Evolutionary conservation across 2,888 invertebrate species (phyloP).

Genomic region (Callosobruchus maculatus): DNA sequence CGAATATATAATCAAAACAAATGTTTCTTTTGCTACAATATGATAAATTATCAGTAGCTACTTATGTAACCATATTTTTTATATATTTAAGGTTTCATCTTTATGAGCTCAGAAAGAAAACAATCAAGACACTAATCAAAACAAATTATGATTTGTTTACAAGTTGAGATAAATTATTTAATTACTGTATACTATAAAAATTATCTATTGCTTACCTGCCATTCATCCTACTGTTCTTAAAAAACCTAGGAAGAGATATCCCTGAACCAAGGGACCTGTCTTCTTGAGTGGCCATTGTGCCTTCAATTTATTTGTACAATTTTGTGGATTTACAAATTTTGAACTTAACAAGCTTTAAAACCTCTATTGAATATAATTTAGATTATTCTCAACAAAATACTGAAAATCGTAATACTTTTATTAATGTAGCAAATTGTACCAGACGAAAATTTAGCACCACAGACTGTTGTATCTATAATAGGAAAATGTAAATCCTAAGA

Average conservation of each 20-base stretch:
- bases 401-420: conserved; percentile 2
- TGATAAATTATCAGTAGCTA: too few species aligned
- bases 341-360: neutral
- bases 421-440: conserved; percentile 4
- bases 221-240: conserved; percentile 62
- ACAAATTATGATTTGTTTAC: too few species aligned
- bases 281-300: conserved; percentile 45
- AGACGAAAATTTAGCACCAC: conserved; percentile 17
- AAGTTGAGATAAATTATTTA: too few species aligned
- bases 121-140: too few species aligned
- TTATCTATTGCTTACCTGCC: conserved; percentile 44
- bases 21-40: too few species aligned
- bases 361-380: conserved; percentile 4
- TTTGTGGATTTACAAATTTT: conserved; percentile 1
- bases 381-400: conserved; percentile 3
- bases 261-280: conserved; percentile 60
- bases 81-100: too few species aligned
- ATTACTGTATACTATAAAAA: neutral
- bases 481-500: conserved; percentile 23
- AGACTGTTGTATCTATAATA: conserved; percentile 12
- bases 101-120: too few species aligned
- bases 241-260: conserved; percentile 70
- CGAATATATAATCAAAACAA: too few species aligned
- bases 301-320: neutral
- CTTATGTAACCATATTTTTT: too few species aligned